These are phyloP conservation scores for Eumeta japonica DNA, from an alignment of 1,140 invertebrate genomes.

Conservation along the genomic window DNA sequence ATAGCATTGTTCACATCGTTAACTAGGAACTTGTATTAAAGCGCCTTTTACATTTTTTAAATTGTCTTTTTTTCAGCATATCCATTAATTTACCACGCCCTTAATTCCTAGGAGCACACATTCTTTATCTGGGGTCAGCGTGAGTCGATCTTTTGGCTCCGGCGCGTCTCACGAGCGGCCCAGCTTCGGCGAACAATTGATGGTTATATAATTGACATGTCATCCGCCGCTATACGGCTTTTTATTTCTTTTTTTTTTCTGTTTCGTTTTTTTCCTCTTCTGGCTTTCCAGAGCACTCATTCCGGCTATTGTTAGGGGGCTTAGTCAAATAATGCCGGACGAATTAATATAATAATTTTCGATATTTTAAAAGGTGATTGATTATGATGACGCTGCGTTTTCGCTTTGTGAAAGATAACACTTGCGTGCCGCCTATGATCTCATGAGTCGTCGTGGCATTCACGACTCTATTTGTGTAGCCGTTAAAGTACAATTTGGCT, in stretches of 20 bases:
- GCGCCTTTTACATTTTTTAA: too few species aligned
- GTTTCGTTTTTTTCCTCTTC: too few species aligned
- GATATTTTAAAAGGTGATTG: slow-evolving; percentile 52
- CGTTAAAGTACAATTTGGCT: neutral
- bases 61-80: too few species aligned
- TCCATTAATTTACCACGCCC: too few species aligned
- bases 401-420: slow-evolving; percentile 15
- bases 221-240: slow-evolving; percentile 25
- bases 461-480: neutral
- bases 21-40: too few species aligned
- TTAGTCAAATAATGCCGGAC: slow-evolving; percentile 46
- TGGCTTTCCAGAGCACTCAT: slow-evolving; percentile 34
- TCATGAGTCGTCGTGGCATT: neutral
- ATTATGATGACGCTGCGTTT: slow-evolving; percentile 42
- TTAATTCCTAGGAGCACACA: too few species aligned
- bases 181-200: too few species aligned
- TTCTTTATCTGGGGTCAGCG: too few species aligned
- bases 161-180: too few species aligned
- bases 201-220: slow-evolving; percentile 49
- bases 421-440: slow-evolving; percentile 1
- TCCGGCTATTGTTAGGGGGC: slow-evolving; percentile 36
- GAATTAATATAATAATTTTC: slow-evolving; percentile 54
- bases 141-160: too few species aligned
- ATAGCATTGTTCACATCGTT: too few species aligned
- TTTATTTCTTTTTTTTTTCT: slow-evolving; percentile 26